Evolutionary conservation across 2,113 vertebrate species (phyloP).

Genomic region (Thamnaconus septentrionalis): DNA sequence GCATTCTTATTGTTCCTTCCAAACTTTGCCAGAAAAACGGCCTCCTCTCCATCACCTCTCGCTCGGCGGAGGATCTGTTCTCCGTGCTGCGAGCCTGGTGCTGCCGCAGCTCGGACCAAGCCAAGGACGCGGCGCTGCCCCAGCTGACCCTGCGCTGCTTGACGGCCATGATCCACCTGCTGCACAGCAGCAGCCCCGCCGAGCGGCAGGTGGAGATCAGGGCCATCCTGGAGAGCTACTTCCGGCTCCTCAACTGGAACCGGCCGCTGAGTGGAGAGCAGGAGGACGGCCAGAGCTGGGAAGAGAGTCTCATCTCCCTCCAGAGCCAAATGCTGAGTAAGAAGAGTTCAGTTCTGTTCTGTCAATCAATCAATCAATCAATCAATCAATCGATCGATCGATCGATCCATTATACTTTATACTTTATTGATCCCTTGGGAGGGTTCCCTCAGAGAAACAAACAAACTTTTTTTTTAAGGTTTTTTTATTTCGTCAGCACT

Average conservation of each 20-base stretch:
- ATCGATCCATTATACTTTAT: too few relatives aligned
- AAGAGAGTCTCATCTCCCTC: slow-evolving; percentile 80
- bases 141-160: slow-evolving; percentile 75
- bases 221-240: slow-evolving; percentile 85
- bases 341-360: slow-evolving; percentile 27
- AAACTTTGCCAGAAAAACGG: slow-evolving; percentile 82
- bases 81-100: slow-evolving; percentile 79
- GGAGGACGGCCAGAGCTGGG: slow-evolving; percentile 65
- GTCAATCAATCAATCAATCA: not conserved
- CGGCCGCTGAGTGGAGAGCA: slow-evolving; percentile 59
- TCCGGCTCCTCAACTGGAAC: slow-evolving; percentile 89
- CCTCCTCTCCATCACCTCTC: slow-evolving; percentile 78
- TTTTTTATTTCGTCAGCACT: too few relatives aligned
- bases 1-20: slow-evolving; percentile 8
- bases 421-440: too few relatives aligned
- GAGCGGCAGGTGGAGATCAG: slow-evolving; percentile 83
- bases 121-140: slow-evolving; percentile 62
- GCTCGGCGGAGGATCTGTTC: slow-evolving; percentile 83
- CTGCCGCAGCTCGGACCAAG: slow-evolving; percentile 14
- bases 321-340: slow-evolving; percentile 91
- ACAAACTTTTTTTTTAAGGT: too few relatives aligned
- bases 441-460: too few relatives aligned
- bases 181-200: slow-evolving; percentile 83
- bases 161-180: slow-evolving; percentile 84
- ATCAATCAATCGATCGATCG: too few relatives aligned